Base-by-base conservation (phyloP, 2,113 vertebrate species). In the Piliocolobus tephrosceles region DNA sequence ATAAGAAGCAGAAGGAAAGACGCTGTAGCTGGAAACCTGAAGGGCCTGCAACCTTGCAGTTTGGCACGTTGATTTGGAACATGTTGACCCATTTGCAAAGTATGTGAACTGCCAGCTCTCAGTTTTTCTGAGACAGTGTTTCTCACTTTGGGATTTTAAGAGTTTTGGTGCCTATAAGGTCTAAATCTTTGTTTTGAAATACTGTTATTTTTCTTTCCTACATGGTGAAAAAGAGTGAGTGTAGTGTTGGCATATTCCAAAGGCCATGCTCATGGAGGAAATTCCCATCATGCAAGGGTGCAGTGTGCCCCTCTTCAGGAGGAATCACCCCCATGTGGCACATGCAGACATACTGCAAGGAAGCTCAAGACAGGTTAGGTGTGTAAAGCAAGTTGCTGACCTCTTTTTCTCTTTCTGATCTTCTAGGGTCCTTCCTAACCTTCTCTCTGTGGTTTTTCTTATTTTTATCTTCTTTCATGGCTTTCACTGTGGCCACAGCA, bases 381-480 rank as follows among this genome's bases (percentile, higher is more conserved):
- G 81, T 23, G 23, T 55, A 6, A 97, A 94, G 75, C 43, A 82
- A 55, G 80, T 66, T 91, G 99, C 99, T 99, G 98, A 99, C 99
- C 99, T 99, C 99, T 98, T 99, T 99, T 98, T 99, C 98, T 99
- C 97, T 98, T 87, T 99, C 99, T 98, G 99, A 98, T 99, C 99
- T 98, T 99, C 98, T 99, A 98, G 98, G 97, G 96, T 98, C 98
- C 98, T 98, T 98, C 98, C 98, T 98, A 99, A 98, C 98, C 98
- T 97, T 99, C 98, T 98, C 99, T 99, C 98, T 99, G 98, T 98
- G 98, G 95, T 95, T 98, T 99, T 98, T 99, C 98, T 99, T 98
- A 98, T 98, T 98, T 98, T 98, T 98, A 84, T 98, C 98, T 75
- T 99, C 98, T 98, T 99, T 98, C 96, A 95, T 97, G 95, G 94